phyloP scores from a whole-genome alignment of 2,888 invertebrate genomes.

The Caenorhabditis sp. region DNA sequence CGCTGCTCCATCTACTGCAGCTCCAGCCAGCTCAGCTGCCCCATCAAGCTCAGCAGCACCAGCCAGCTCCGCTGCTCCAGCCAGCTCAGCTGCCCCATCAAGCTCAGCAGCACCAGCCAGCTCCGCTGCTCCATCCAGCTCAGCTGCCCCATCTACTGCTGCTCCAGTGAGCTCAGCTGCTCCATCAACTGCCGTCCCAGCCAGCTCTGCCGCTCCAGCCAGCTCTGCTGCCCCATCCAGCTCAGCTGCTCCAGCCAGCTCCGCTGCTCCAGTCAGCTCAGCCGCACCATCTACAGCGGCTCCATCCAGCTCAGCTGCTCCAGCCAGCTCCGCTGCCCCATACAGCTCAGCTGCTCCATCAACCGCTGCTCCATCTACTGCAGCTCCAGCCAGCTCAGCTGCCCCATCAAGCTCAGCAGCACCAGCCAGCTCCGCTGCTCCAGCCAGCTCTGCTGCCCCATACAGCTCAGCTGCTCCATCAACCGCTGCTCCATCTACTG shows the following conservation, averaged over 20 bases:
- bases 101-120: conserved; percentile 3
- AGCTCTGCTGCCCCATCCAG: neutral
- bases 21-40: too few species aligned
- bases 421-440: neutral
- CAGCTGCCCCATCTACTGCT: too few species aligned
- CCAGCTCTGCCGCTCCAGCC: neutral
- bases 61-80: neutral
- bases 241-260: neutral
- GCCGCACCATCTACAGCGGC: neutral
- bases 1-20: too few species aligned
- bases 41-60: too few species aligned
- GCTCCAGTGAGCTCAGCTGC: conserved; percentile 1
- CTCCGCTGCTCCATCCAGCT: neutral
- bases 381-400: neutral
- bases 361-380: neutral
- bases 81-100: conserved; percentile 8
- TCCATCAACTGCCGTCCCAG: too few species aligned
- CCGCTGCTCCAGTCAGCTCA: neutral
- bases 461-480: conserved; percentile 8
- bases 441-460: neutral
- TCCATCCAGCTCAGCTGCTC: neutral
- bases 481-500: conserved; percentile 5
- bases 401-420: neutral
- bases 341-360: neutral
- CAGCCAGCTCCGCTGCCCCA: neutral